Conservation (phyloP, 2,888 invertebrate genomes). For the Philhelius pedissequus region DNA sequence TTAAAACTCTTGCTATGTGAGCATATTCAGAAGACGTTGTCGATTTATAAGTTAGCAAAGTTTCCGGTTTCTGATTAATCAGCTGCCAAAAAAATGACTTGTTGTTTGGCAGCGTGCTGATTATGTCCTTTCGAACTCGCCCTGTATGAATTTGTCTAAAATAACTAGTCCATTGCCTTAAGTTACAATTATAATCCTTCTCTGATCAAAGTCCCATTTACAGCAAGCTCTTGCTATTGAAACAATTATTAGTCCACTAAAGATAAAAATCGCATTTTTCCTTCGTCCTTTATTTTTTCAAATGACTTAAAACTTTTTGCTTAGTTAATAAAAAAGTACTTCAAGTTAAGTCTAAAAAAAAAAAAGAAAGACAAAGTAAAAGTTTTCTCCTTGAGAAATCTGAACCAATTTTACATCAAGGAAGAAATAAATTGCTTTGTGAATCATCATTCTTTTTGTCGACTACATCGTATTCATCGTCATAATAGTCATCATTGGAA, state of each 20-base stretch:
- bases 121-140: too few relatives aligned
- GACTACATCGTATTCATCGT: background rate
- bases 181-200: background rate
- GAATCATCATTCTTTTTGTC: conserved; percentile 23
- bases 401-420: conserved; percentile 39
- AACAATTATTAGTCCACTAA: conserved; percentile 17
- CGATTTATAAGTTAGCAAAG: too few relatives aligned
- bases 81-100: too few relatives aligned
- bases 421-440: conserved; percentile 43
- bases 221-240: background rate
- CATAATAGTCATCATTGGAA: background rate
- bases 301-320: conserved; percentile 48
- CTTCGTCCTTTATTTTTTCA: background rate
- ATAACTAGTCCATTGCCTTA: too few relatives aligned
- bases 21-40: too few relatives aligned
- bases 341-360: conserved; percentile 24
- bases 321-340: conserved; percentile 65
- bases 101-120: too few relatives aligned
- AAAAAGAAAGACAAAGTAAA: background rate
- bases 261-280: conserved; percentile 25
- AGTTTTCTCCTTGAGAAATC: conserved; percentile 24
- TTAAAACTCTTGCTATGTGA: too few relatives aligned
- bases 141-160: too few relatives aligned
- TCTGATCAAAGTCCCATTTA: background rate
- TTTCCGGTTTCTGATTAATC: too few relatives aligned